A percentile compares a stretch with the other conserved stretches of the same genome.
Evolutionary conservation across 2,888 invertebrate genomes (phyloP).

Genomic region (Lamproptera curius): DNA sequence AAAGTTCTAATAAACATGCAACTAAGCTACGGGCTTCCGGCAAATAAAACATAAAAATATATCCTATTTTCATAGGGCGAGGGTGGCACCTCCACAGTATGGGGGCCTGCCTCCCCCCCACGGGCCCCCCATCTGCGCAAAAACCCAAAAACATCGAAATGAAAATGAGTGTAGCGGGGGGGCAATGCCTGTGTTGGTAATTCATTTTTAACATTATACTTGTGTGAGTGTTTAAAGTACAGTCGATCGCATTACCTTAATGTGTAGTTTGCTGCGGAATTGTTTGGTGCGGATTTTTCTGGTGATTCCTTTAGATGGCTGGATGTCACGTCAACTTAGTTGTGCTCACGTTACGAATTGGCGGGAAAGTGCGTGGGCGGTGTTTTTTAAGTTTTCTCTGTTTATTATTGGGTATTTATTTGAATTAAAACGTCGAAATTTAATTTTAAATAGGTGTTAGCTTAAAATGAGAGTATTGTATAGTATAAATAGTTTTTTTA

Average conservation of each 20-base stretch:
- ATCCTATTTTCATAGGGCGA: constrained; percentile 78
- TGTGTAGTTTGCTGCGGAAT: constrained; percentile 26
- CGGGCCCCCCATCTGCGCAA: constrained; percentile 69
- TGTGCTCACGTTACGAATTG: background rate
- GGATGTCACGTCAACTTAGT: background rate
- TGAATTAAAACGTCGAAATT: too few species aligned
- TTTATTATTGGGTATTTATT: too few species aligned
- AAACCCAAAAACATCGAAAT: constrained; percentile 79
- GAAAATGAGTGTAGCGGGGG: constrained; percentile 76
- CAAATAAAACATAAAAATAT: constrained; percentile 79
- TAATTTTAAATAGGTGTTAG: too few species aligned
- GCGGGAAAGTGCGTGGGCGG: background rate
- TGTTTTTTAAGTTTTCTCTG: background rate
- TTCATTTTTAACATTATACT: constrained; percentile 77
- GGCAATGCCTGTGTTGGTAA: constrained; percentile 71
- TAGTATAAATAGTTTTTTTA: too few species aligned
- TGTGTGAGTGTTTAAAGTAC: constrained; percentile 78
- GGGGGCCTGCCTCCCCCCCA: constrained; percentile 32
- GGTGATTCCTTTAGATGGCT: constrained; percentile 2
- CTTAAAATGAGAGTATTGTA: too few species aligned
- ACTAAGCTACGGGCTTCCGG: constrained; percentile 76
- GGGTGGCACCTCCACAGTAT: constrained; percentile 43
- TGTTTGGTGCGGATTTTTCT: background rate
- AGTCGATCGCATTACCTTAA: constrained; percentile 43
- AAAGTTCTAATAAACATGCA: constrained; percentile 78